Evolutionary conservation across 2,113 vertebrate species (phyloP).

Genomic region (Chlorodrepanis virens): DNA sequence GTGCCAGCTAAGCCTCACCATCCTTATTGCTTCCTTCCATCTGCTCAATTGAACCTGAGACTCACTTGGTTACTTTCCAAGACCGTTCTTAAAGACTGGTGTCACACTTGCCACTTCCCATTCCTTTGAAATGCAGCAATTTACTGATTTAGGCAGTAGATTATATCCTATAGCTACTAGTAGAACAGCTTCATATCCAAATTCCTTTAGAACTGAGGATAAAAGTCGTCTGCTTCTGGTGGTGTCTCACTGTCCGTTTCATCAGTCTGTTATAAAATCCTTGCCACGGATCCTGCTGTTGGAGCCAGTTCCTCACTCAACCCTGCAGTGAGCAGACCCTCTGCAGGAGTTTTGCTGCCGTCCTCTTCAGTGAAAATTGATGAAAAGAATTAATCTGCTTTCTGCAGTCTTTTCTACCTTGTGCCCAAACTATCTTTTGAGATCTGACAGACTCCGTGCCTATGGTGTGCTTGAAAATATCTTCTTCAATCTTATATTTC

Average conservation of each 20-base stretch:
- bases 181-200: background rate
- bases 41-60: background rate
- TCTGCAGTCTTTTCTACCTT: background rate
- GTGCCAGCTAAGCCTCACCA: conserved; percentile 6
- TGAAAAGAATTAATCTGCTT: background rate
- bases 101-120: conserved; percentile 25
- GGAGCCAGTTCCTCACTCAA: background rate
- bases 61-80: background rate
- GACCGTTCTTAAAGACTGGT: background rate
- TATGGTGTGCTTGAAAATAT: background rate
- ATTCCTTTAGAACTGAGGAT: background rate
- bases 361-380: background rate
- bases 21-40: conserved; percentile 10
- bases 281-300: background rate
- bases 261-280: background rate
- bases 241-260: background rate
- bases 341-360: background rate
- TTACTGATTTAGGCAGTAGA: background rate
- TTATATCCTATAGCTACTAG: background rate
- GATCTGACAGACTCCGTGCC: background rate
- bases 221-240: background rate
- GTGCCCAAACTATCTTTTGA: background rate
- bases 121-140: background rate
- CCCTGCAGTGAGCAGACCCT: background rate
- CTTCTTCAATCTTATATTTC: background rate